phyloP scores from a whole-genome alignment of 1,140 invertebrate species.

The Euwallacea similis region DNA sequence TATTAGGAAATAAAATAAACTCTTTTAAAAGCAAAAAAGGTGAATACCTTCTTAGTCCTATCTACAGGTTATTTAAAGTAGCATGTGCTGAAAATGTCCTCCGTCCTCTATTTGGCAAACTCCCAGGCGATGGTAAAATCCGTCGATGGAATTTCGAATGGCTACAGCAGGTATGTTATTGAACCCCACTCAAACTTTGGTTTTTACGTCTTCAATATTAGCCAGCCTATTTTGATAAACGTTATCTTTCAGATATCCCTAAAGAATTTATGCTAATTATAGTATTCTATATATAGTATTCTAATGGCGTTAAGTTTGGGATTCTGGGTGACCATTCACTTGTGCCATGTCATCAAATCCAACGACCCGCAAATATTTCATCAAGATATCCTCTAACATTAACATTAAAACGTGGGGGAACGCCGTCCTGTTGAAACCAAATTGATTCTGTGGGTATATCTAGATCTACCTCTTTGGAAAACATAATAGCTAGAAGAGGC shows the following conservation, averaged over 20 bases:
- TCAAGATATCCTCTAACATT: too few relatives aligned
- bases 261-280: too few relatives aligned
- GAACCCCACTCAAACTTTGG: neutral
- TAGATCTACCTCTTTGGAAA: conserved; percentile 25
- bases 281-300: too few relatives aligned
- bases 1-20: too few relatives aligned
- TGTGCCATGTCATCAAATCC: neutral
- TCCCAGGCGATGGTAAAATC: conserved; percentile 9
- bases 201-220: neutral
- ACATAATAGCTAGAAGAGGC: conserved; percentile 26
- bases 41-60: neutral
- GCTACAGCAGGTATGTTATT: neutral
- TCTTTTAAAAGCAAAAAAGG: too few relatives aligned
- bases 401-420: neutral
- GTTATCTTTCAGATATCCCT: conserved; percentile 1
- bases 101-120: neutral
- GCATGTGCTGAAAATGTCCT: conserved; percentile 8
- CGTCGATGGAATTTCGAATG: neutral
- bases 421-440: conserved; percentile 30
- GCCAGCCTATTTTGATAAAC: conserved; percentile 7
- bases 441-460: conserved; percentile 24
- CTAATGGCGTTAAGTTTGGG: conserved; percentile 4
- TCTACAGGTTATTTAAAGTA: conserved; percentile 8
- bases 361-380: conserved; percentile 8
- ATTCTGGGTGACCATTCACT: neutral